Conservation (phyloP, 1,140 invertebrate genomes). For the Saccostrea glomerata region DNA sequence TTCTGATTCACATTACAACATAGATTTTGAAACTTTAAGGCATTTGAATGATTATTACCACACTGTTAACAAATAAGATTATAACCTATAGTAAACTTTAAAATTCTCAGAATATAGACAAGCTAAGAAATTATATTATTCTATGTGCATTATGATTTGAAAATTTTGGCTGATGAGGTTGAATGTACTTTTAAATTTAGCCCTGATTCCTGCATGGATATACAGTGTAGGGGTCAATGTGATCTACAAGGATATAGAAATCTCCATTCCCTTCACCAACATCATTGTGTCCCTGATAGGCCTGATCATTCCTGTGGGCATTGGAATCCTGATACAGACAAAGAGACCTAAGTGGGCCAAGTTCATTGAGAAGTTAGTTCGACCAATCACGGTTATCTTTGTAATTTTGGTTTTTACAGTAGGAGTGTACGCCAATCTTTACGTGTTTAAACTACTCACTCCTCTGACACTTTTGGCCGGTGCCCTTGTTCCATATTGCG, state of each 20-base stretch:
- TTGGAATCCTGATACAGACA: conserved; percentile 85
- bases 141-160: no score
- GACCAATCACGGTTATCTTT: conserved; percentile 89
- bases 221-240: conserved; percentile 89
- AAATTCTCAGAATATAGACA: no score
- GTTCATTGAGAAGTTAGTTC: conserved; percentile 64
- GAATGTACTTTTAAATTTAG: conserved; percentile 80
- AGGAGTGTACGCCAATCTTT: conserved; percentile 93
- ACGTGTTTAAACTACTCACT: conserved; percentile 91
- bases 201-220: conserved; percentile 95
- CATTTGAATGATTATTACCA: no score
- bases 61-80: no score
- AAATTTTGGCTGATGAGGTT: no score
- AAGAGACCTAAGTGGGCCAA: conserved; percentile 81
- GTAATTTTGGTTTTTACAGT: conserved; percentile 95
- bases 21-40: no score
- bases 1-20: no score
- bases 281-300: conserved; percentile 88
- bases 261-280: conserved; percentile 88
- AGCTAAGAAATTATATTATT: no score
- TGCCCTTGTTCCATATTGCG: conserved; percentile 90
- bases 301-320: conserved; percentile 89
- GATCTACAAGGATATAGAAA: conserved; percentile 81
- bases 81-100: no score
- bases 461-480: conserved; percentile 86